Evolutionary conservation across 2,888 invertebrate species (phyloP), one percentile per base, ranked within the genome.

Genomic region (Ophion obscuratus): DNA sequence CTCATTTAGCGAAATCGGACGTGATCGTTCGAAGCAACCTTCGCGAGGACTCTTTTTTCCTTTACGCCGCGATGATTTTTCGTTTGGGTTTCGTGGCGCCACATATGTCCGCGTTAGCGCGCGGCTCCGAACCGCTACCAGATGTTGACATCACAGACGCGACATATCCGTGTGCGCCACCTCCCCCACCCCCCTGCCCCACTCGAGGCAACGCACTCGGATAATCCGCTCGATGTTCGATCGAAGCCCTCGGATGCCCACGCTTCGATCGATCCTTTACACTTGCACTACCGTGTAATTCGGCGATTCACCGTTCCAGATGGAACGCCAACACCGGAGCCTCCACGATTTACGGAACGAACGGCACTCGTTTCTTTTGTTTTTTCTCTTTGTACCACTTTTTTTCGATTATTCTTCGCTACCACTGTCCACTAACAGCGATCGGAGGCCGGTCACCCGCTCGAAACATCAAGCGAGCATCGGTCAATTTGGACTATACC

Each of bases 131-230:
- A 87, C 84, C 84, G 87, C 86, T 88, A 87, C 70, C 88, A 88
- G 88, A 88, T 88, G 88, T 88, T 88, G 84, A 88, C 84, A 84
- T 84, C 67, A 74, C 81, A 86, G 81, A 74, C 86, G 81, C 81
- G 81, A 83, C 83, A 81, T 81, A 81, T 24, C 24, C 74, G 74
- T 77, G 79, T 77, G 83, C 77, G 36, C 74, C 81, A 66, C 70
- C 81, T 74, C 76, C 70, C 82, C 75, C 80, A 71, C 77, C 73
- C 73, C 73, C 36, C 62, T 36, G 44, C 40, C 40, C 40, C 59
- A 66, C 59, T 10, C 71, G n/a, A 67, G 40, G 14, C 27, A 57
- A 53, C 4, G 47, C 67, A 59, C 47, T 11, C 36, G 17, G 75
- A 68, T 75, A 68, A 74, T 76, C 61, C 64, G 36, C 40, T 78